Percentiles rank a stretch among this genome's conserved stretches.
Evolutionary conservation across 2,797 vertebrate species (phyloP).

Genomic region (Lycodopsis pacificus): DNA sequence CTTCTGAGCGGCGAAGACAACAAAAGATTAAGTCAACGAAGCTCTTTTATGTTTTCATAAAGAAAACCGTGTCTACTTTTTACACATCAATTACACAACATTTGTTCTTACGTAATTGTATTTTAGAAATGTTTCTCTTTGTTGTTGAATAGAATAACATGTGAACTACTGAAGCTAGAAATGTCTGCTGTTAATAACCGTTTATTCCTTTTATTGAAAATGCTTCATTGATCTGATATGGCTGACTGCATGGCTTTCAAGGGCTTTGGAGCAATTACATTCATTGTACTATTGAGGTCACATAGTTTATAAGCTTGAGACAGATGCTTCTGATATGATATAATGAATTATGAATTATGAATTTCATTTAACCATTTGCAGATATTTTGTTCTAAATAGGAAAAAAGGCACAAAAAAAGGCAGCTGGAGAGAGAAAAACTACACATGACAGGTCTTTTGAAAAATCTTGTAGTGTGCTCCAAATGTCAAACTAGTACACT

Average conservation of each 20-base stretch:
- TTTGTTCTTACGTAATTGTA: neutral
- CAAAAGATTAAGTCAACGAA: neutral
- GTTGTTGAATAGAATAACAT: neutral
- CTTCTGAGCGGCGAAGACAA: neutral
- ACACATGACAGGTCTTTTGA: neutral
- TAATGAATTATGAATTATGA: constrained; percentile 15
- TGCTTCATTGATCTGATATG: constrained; percentile 36
- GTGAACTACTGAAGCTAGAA: constrained; percentile 8
- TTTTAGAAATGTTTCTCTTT: neutral
- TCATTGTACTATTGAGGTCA: constrained; percentile 32
- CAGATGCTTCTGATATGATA: constrained; percentile 26
- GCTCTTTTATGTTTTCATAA: neutral
- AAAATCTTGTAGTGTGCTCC: neutral
- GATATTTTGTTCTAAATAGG: neutral
- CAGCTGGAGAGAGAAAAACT: neutral
- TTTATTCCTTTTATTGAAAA: constrained; percentile 24
- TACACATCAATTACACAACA: neutral
- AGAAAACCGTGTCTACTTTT: neutral
- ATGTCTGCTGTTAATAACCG: constrained; percentile 4
- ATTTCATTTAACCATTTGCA: constrained; percentile 8
- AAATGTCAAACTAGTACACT: neutral
- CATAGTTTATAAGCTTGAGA: constrained; percentile 36
- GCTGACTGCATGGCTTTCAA: constrained; percentile 28
- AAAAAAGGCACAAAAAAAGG: constrained; percentile 2
- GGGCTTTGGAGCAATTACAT: constrained; percentile 23